Conservation (phyloP, 2,113 vertebrate genomes). For the Oxyruncus cristatus region DNA sequence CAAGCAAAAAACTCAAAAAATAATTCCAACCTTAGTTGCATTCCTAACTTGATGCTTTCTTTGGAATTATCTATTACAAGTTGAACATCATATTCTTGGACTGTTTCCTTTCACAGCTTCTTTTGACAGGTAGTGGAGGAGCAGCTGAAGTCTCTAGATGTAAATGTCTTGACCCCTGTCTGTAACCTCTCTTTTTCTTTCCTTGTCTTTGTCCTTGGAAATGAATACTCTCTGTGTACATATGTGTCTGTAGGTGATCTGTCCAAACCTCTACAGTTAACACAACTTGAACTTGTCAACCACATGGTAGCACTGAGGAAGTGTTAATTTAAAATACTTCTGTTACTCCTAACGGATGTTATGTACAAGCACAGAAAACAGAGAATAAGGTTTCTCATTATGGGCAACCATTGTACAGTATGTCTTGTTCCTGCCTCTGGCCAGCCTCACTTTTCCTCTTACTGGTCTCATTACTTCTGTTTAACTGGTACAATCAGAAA, state of each 20-base stretch:
- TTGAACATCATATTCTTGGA: background rate
- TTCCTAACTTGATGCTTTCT: background rate
- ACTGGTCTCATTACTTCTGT: background rate
- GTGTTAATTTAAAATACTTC: background rate
- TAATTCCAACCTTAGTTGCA: fast-evolving
- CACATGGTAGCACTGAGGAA: background rate
- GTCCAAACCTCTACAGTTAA: background rate
- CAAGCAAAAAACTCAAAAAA: background rate
- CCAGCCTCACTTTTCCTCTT: background rate
- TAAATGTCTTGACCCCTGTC: background rate
- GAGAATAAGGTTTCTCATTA: fast-evolving
- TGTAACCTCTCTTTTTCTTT: background rate
- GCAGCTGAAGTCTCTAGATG: background rate
- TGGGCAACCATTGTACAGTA: background rate
- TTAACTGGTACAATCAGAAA: background rate
- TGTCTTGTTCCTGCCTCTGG: background rate
- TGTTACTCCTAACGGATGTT: background rate
- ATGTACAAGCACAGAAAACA: background rate
- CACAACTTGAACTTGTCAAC: background rate
- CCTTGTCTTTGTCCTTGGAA: background rate
- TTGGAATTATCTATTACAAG: background rate
- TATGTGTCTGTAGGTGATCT: background rate
- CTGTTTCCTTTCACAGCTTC: background rate
- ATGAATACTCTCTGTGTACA: background rate
- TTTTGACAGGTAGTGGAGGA: background rate